Base-by-base conservation (phyloP, 2,888 invertebrate species). In the Stenurella melanura region DNA sequence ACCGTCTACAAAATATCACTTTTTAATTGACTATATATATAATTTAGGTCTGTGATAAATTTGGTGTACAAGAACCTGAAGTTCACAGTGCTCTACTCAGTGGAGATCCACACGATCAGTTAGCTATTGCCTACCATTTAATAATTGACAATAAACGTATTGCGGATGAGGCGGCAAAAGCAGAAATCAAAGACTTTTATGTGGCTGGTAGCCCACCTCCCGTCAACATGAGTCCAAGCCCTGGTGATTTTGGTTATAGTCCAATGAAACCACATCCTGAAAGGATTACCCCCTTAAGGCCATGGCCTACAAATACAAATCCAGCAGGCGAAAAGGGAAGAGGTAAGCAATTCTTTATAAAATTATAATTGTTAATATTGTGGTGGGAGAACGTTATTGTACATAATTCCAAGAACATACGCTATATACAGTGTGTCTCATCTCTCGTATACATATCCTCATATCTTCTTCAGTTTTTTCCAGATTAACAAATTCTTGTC, bases 131-230 rank as follows among this genome's bases (percentile, higher is more conserved):
- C 5, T 99, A 99, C 90, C 98, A 99, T 89, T 92, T 99, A 81
- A 97, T 99, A 82, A 96, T 99, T 75, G 99, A 99, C 90, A 99
- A 99, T 90, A 98, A 98, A 89, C 92, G 98, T 71, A 98, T 98
- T 83, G 98, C 97, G 0, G 97, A 98, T 88, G 97, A 98, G 89
- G 97, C 97, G 0, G 96, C 97, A 1, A 97, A 97, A 88, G 96
- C 96, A 0, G 96, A 96, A 89, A 92, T 96, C 54, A 96, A 96
- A 88, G 98, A 98, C 89, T 99, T 99, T 90, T 99, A 97, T 90
- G 94, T 96, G 11, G 97, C 98, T 18, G 96, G 96, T 58, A 97
- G 95, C 85, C 97, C 98, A 7, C 95, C 96, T 0, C 94, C 96
- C 1, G 92, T 92, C 21, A 87, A 82, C 86, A 90, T 84, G 82